phyloP scores from a whole-genome alignment of 2,113 vertebrate species.

The Petrocephalus zakoni region DNA sequence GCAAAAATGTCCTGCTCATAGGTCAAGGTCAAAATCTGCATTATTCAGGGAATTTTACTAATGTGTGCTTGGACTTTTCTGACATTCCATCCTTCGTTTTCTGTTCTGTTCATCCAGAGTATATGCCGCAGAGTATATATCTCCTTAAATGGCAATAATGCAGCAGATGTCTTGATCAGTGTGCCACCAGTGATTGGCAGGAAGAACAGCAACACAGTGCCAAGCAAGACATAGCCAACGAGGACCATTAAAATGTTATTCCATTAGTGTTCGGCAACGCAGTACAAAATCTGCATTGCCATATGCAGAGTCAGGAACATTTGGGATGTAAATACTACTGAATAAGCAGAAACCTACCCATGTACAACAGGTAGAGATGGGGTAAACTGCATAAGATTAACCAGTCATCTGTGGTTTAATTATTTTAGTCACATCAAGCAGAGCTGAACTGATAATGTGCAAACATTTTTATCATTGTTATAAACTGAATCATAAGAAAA shows the following conservation, averaged over 20 bases:
- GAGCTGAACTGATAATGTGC: neutral
- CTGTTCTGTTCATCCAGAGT: neutral
- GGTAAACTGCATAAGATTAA: neutral
- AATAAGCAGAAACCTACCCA: neutral
- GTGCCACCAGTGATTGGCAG: neutral
- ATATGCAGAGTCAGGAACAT: neutral
- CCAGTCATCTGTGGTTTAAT: neutral
- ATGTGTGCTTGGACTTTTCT: neutral
- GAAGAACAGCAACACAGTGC: neutral
- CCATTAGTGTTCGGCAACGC: neutral
- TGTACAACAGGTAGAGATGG: neutral
- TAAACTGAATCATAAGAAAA: neutral
- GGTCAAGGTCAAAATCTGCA: neutral
- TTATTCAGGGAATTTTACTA: neutral
- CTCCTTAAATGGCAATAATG: neutral
- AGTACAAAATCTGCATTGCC: neutral
- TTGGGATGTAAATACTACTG: neutral
- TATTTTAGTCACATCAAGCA: neutral
- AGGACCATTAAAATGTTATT: neutral
- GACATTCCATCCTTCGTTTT: neutral
- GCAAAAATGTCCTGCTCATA: neutral
- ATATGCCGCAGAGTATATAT: neutral
- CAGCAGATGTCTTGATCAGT: neutral
- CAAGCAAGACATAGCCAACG: neutral
- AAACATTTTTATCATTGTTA: neutral